Evolutionary conservation across 2,797 vertebrate species (phyloP), one percentile per base, ranked within the genome.

Genomic region (Sebastes jordani): DNA sequence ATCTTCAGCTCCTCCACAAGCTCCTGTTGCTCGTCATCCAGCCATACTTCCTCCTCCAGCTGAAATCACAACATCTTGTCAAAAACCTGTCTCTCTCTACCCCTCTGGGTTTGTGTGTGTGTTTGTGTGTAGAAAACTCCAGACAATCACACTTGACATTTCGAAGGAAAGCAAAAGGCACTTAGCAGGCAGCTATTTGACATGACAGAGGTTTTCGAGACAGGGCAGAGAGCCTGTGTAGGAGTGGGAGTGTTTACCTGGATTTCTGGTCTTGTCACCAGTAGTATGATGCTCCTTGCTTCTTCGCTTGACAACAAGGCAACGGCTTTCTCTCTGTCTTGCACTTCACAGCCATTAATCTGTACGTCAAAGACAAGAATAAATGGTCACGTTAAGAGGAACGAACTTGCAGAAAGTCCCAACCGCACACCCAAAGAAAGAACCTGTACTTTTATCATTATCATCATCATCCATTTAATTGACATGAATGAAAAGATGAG

Each of bases 331-430:
- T 98, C 96, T 81, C 95, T 94, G 86, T 99, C 97, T 90, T 97
- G 97, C 89, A 99, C 96, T 88, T 98, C 97, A 89, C 96, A 96
- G 78, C 98, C 98, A 93, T 99, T 99, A 96, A 99, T 99, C 98
- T 99, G 85, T 58, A 76, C 75, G 78, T 76, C 58, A 93, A 88
- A 96, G 92, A 95, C 83, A 95, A 94, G 94, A 13, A 62, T 4
- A 76, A 32, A 65, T 70, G 71, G 25, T 69, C n/a, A 49, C n/a
- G 59, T 60, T 60, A 36, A 69, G 32, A 72, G 74, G 61, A 76
- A 55, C 5, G 13, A 68, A 73, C 64, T 74, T 7, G 20, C n/a
- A 32, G 11, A 74, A 71, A 74, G 70, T 68, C 30, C n/a, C 7
- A 14, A 30, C 23, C 4, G 11, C 6, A 46, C 20, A 42, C 34